A percentile compares a stretch with the other conserved stretches of the same genome.
Evolutionary conservation across 2,797 vertebrate genomes (phyloP).

Genomic region (Pseudochirops corinnae): DNA sequence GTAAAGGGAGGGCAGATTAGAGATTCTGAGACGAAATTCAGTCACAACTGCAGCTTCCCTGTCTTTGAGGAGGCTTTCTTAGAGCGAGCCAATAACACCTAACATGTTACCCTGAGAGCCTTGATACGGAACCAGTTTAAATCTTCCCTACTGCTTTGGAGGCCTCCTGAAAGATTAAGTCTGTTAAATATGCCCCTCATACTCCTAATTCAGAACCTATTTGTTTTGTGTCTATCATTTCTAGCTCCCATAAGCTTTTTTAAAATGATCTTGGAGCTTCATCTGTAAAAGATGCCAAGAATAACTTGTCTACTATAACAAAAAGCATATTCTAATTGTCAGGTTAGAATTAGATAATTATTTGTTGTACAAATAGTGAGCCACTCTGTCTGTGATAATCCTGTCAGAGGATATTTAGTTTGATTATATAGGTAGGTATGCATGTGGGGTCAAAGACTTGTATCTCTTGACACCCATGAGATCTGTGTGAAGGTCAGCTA

Average conservation of each 20-base stretch:
- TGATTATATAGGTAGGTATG: not conserved
- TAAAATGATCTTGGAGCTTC: not conserved
- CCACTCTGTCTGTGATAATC: not conserved
- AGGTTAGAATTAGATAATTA: not conserved
- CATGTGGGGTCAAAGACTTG: not conserved
- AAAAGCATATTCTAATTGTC: not conserved
- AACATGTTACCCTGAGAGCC: not conserved
- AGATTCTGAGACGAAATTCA: not conserved
- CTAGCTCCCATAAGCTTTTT: not conserved
- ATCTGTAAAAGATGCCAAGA: slow-evolving; percentile 2
- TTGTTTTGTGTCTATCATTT: not conserved
- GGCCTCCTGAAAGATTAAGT: not conserved
- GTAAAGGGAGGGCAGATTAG: not conserved
- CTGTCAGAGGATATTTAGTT: not conserved
- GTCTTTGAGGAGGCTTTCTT: not conserved
- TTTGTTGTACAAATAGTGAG: not conserved
- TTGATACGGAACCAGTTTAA: slow-evolving; percentile 2
- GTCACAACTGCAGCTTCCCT: not conserved
- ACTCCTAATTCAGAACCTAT: not conserved
- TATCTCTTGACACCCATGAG: not conserved
- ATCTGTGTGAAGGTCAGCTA: not conserved
- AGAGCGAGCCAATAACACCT: not conserved
- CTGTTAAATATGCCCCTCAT: not conserved
- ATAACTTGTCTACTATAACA: not conserved
- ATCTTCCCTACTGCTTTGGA: not conserved